Percentiles rank a stretch among this genome's conserved stretches.
phyloP scores from a whole-genome alignment of 2,888 invertebrate species.

The Sphecodes monilicornis region DNA sequence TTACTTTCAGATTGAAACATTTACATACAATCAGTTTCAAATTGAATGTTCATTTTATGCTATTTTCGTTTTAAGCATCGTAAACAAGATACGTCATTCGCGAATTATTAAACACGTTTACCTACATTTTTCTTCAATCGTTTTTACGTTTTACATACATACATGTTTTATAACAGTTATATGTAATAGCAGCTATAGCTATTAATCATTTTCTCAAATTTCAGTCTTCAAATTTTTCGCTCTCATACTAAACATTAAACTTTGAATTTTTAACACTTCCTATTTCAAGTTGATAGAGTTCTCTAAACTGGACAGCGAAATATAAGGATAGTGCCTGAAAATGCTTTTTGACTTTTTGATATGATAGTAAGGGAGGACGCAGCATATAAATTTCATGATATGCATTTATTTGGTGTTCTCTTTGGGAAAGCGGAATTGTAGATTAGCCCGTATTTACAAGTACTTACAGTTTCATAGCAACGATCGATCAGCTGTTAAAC shows the following conservation, averaged over 20 bases:
- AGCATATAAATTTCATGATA: neutral
- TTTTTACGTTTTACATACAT: neutral
- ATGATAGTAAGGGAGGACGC: neutral
- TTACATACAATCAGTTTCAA: neutral
- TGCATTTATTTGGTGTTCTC: neutral
- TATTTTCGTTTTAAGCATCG: neutral
- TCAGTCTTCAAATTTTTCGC: neutral
- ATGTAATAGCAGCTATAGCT: no score
- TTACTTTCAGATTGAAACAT: no score
- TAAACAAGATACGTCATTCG: neutral
- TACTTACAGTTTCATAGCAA: constrained; percentile 6
- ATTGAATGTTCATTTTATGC: neutral
- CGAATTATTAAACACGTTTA: neutral
- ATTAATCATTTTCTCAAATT: neutral
- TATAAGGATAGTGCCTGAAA: neutral
- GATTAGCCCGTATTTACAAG: neutral
- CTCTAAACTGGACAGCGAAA: neutral
- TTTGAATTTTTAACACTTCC: neutral
- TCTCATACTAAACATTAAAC: neutral
- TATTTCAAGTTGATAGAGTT: neutral
- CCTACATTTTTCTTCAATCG: neutral
- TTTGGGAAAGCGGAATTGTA: neutral
- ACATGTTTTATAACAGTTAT: no score
- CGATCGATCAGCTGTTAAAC: constrained; percentile 41
- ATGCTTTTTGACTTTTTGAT: neutral